Percentiles rank a stretch among this genome's conserved stretches.
Evolutionary conservation across 2,113 vertebrate genomes (phyloP).

Genomic region (Hemicordylus capensis): DNA sequence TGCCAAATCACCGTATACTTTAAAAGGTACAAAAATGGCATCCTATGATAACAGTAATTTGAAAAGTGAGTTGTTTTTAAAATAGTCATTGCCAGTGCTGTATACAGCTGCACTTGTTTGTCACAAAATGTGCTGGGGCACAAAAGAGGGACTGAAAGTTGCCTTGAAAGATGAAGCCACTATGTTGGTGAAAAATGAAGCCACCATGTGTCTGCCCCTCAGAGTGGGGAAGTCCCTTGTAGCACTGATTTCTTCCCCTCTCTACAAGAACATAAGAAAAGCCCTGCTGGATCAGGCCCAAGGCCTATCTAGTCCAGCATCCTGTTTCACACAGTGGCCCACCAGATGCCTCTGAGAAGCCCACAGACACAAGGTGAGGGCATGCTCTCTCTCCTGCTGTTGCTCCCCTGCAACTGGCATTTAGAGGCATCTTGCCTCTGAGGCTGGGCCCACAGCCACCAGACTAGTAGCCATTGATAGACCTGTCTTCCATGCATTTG

Average conservation of each 20-base stretch:
- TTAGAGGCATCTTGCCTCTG: too few species aligned
- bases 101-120: not conserved
- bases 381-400: too few species aligned
- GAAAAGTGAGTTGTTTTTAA: not conserved
- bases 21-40: constrained; percentile 82
- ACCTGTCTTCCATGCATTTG: too few species aligned
- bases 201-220: not conserved
- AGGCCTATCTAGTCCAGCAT: too few species aligned
- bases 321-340: too few species aligned
- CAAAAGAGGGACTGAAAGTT: not conserved
- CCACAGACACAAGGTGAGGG: too few species aligned
- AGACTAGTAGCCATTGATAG: too few species aligned
- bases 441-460: too few species aligned
- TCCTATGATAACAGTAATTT: not conserved
- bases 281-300: too few species aligned
- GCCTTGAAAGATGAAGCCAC: not conserved
- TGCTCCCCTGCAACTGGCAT: too few species aligned
- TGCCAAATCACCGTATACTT: constrained; percentile 88
- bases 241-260: not conserved
- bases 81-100: not conserved
- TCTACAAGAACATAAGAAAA: too few species aligned
- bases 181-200: not conserved
- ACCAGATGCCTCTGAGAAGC: too few species aligned
- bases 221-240: not conserved
- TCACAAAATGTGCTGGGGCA: not conserved